These are phyloP conservation scores for Malthinus flaveolus DNA, from an alignment of 2,888 invertebrate genomes.

Conservation along the genomic window DNA sequence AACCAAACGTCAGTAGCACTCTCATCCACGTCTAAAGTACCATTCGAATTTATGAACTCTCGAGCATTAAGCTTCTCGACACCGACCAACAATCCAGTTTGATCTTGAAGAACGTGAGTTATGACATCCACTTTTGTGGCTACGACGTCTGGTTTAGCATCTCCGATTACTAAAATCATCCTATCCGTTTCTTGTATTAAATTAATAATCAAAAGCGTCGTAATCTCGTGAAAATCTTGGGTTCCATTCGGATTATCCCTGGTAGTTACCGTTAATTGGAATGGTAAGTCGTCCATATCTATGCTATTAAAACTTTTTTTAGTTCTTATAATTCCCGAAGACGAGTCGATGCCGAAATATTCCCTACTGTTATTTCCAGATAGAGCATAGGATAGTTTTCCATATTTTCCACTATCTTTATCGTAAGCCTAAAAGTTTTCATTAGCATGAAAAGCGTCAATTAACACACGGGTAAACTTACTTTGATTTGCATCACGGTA, in stretches of 20 bases:
- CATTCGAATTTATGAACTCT: constrained; percentile 73
- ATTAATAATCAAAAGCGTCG: constrained; percentile 73
- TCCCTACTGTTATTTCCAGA: constrained; percentile 56
- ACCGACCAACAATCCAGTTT: constrained; percentile 75
- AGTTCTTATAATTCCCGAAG: constrained; percentile 77
- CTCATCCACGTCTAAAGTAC: constrained; percentile 70
- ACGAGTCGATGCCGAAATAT: constrained; percentile 73
- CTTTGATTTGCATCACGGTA: constrained; percentile 77
- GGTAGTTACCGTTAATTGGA: constrained; percentile 74
- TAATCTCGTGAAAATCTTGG: constrained; percentile 64
- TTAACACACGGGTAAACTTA: constrained; percentile 40
- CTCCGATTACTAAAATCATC: constrained; percentile 75
- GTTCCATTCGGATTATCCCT: constrained; percentile 72
- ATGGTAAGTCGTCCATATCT: constrained; percentile 66
- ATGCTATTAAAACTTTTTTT: constrained; percentile 73
- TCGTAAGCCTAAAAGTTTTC: constrained; percentile 70
- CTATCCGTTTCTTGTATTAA: constrained; percentile 77
- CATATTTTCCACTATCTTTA: constrained; percentile 81
- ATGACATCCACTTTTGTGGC: constrained; percentile 60
- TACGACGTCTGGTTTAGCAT: constrained; percentile 73
- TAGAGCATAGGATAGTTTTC: constrained; percentile 72
- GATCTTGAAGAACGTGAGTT: constrained; percentile 68
- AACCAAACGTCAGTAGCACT: constrained; percentile 86
- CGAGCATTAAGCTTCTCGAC: constrained; percentile 83
- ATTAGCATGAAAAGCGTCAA: neutral